Conservation (phyloP, 2,888 invertebrate species). For the Bombyx huttoni region DNA sequence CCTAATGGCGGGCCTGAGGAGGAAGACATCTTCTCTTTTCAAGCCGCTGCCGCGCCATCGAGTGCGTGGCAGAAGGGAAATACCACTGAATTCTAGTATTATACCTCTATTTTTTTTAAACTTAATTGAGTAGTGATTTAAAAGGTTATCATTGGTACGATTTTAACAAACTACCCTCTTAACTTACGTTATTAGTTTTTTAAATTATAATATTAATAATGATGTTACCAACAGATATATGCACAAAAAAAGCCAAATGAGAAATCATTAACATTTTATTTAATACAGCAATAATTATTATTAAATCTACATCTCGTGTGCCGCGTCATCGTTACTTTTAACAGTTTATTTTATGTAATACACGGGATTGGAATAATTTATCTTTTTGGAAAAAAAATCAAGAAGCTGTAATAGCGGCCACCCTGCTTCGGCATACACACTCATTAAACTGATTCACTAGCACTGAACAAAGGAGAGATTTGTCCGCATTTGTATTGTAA, state of each 20-base stretch:
- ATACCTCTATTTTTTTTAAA: too few species aligned
- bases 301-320: conserved; percentile 49
- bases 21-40: too few species aligned
- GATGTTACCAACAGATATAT: too few species aligned
- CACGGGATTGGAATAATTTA: conserved; percentile 9
- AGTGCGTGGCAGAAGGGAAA: too few species aligned
- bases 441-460: conserved; percentile 67
- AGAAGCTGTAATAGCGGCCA: conserved; percentile 53
- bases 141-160: too few species aligned
- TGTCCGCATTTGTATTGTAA: conserved; percentile 56
- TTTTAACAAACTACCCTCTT: too few species aligned
- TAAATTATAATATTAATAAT: too few species aligned
- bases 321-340: conserved; percentile 21
- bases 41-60: too few species aligned
- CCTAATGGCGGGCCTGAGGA: too few species aligned
- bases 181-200: too few species aligned
- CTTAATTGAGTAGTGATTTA: too few species aligned
- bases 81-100: too few species aligned
- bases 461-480: conserved; percentile 58
- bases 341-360: conserved; percentile 8
- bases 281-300: conserved; percentile 54
- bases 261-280: conserved; percentile 63
- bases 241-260: conserved; percentile 7
- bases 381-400: conserved; percentile 30
- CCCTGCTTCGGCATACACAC: conserved; percentile 63